Percentiles rank a stretch among this genome's conserved stretches.
Conservation (phyloP, 2,797 vertebrate genomes). For the Galagoides demidoff region DNA sequence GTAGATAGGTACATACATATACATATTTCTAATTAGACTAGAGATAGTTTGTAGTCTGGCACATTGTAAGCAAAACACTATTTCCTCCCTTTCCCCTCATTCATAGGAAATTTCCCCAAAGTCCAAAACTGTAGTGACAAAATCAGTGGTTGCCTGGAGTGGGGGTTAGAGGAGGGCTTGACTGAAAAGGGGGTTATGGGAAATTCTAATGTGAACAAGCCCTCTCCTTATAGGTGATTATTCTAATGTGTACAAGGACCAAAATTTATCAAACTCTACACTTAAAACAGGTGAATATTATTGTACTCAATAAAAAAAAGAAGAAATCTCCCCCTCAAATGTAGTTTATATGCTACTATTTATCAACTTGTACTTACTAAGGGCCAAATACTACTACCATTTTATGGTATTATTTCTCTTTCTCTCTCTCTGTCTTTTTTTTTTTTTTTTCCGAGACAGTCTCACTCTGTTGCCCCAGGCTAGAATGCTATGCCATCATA, state of each 20-base stretch:
- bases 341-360: background rate
- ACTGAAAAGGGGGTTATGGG: background rate
- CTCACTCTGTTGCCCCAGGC: too few species aligned
- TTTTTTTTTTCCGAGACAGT: too few species aligned
- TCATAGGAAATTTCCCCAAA: background rate
- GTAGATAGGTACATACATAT: background rate
- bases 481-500: too few species aligned
- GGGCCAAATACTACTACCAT: background rate
- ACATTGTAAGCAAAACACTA: background rate
- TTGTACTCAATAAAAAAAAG: background rate
- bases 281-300: background rate
- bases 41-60: background rate
- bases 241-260: background rate
- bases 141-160: background rate
- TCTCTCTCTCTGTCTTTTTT: too few species aligned
- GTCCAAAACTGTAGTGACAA: background rate
- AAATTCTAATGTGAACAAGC: too few species aligned
- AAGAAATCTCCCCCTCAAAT: background rate
- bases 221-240: background rate
- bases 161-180: background rate
- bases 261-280: background rate
- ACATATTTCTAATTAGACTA: background rate
- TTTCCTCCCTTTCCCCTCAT: background rate
- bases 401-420: background rate
- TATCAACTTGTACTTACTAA: background rate